These are phyloP conservation scores for Hippocampus barbouri DNA, from an alignment of 2,113 vertebrate species.

Conservation along the genomic window DNA sequence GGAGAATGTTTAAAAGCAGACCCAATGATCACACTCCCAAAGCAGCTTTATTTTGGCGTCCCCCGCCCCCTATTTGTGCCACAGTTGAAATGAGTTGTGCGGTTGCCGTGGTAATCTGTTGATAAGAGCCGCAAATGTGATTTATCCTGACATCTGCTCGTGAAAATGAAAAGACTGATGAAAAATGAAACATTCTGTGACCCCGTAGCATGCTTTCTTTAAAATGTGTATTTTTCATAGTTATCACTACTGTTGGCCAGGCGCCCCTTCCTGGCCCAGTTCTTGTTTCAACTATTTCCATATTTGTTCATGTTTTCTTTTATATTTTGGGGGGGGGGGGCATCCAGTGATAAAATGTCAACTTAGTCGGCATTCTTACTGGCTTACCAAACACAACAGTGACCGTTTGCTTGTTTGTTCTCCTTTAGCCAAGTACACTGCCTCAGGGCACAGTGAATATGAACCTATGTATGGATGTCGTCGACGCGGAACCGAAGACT, in stretches of 20 bases:
- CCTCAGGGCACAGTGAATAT: conserved; percentile 81
- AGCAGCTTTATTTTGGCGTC: conserved; percentile 35
- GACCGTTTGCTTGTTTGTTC: conserved; percentile 16
- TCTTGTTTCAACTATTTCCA: conserved; percentile 12
- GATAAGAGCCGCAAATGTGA: conserved; percentile 22
- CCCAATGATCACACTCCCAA: conserved; percentile 24
- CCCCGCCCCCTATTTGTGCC: conserved; percentile 18
- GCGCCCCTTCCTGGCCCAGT: background rate
- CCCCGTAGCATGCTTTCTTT: conserved; percentile 4
- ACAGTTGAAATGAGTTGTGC: conserved; percentile 34
- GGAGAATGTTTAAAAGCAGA: background rate
- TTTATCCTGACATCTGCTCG: background rate
- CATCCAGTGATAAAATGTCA: background rate
- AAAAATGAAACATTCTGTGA: conserved; percentile 3
- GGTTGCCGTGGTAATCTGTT: conserved; percentile 39
- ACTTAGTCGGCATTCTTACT: background rate
- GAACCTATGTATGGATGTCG: conserved; percentile 77
- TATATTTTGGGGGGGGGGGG: too few relatives aligned
- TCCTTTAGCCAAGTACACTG: conserved; percentile 73
- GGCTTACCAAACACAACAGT: background rate
- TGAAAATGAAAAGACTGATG: background rate
- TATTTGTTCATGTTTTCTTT: conserved; percentile 15
- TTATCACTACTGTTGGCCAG: conserved; percentile 28
- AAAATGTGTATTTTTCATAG: conserved; percentile 2
- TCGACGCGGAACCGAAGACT: conserved; percentile 77